Evolutionary conservation across 35 echinoderm and acorn worm genomes (phyloP), one percentile per base, ranked within the genome.

Genomic region (Strongylocentrotus purpuratus): DNA sequence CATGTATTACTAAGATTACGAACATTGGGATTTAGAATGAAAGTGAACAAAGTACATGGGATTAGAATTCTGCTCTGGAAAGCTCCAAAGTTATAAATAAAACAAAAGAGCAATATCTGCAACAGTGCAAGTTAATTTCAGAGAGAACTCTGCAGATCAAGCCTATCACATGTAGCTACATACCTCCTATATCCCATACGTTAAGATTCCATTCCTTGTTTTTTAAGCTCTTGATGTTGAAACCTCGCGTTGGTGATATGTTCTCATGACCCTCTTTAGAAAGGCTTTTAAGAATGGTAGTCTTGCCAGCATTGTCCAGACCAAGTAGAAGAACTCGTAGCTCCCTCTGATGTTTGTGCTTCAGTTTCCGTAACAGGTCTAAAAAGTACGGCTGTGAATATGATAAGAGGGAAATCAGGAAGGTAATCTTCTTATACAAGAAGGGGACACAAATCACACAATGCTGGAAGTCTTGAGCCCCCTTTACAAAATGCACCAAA

Each of bases 161-260:
- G 52, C 11, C 7, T 14, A 15, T 59, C 9, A 28, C 3, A 28
- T 78, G 25, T 28, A 78, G 65, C 65, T 31, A 78, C 33, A 47
- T 94, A 99, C 98, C 98, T 96, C 98, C 98, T 88, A 99, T 96
- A 86, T 99, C 98, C 98, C 98, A 99, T 4, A 97, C 95, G 88
- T 97, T 99, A 6, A 99, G 85, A 87, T 99, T 95, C 95, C 94
- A 95, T 6, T 96, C 97, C 17, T 95, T 94, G 88, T 91, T 59
- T 46, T 92, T 96, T 12, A 95, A n/a, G 55, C 94, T 99, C 59
- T 99, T 99, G 9, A 99, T 95, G 46, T 99, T 99, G 91, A 99
- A 99, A 31, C 98, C 98, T 95, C 95, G 95, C 31, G 98, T 99
- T 12, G 98, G 97, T 25, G 95, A 95, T 10, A 97, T 94, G 33